Evolutionary conservation across 2,113 vertebrate genomes (phyloP), one percentile per base, ranked within the genome.

Genomic region (Solea senegalensis): DNA sequence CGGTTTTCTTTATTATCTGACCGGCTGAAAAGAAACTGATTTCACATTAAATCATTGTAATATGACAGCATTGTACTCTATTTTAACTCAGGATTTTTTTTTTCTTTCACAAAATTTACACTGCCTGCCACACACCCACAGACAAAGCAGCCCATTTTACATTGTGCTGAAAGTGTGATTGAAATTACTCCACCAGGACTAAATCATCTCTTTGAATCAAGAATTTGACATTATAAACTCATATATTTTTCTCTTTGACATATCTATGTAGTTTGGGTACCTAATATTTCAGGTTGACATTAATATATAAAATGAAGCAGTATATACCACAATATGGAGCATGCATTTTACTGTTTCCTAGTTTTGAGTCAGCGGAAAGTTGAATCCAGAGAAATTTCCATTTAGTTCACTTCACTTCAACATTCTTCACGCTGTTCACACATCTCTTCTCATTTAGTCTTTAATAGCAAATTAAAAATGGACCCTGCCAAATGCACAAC

Each of bases 271-370:
- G 28, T 2, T 9, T 5, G 14, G 8, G 28, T 57, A 28, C 28
- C 7, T 28, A 10, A 28, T 65, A 48, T 44, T 41, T 2, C 11
- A 27, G 40, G 15, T 26, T 50, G 11, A 45, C 40, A 16, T 4
- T 76, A 16, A 64, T 6, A 49, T 6, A 49, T 61, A 21, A n/a
- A 40, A 53, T 45, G 39, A 69, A 63, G 40, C 34, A 9, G 13
- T 54, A 14, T 14, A 27, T 9, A 15, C 3, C 13, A 4, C 1
- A 16, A 53, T 57, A 27, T 3, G 7, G 0, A 6, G 10, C 51
- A 13, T 9, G 5, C 8, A n/a, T n/a, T 15, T 50, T 45, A 57
- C 10, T 44, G 26, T 44, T 69, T 14, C 43, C 50, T 45, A 34
- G 34, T 34, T 34, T 34, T 34, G 34, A 34, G 34, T 34, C 34